Evolutionary conservation across 2,113 vertebrate genomes (phyloP).

Genomic region (Eptesicus fuscus): DNA sequence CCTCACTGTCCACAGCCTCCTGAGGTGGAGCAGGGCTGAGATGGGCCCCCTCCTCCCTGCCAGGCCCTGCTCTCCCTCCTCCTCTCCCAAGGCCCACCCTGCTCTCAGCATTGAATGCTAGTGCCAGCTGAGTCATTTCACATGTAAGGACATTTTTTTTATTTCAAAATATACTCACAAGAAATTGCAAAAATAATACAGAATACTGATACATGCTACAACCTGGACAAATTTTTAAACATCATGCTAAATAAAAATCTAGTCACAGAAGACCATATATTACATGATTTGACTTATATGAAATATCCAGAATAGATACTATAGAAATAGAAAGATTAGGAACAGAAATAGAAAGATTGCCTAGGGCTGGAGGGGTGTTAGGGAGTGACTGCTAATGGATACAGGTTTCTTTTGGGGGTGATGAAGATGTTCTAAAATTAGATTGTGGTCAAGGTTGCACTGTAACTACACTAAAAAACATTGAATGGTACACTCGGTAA

Average conservation of each 20-base stretch:
- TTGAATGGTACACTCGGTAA: neutral
- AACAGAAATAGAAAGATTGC: too few relatives aligned
- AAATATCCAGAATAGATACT: neutral
- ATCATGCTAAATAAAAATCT: neutral
- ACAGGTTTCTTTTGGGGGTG: neutral
- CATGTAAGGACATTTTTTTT: neutral
- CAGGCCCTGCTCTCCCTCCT: neutral
- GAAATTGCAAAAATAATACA: neutral
- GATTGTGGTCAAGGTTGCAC: neutral
- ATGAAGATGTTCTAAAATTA: conserved; percentile 22
- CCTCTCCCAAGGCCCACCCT: neutral
- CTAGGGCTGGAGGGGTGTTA: neutral
- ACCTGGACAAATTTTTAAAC: neutral
- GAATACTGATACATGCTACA: neutral
- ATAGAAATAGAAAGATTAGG: neutral
- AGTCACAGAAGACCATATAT: neutral
- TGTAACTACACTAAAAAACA: neutral
- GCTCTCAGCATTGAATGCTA: neutral
- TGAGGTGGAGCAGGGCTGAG: neutral
- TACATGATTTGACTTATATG: neutral
- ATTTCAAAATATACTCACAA: neutral
- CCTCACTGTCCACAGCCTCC: neutral
- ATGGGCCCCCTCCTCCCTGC: neutral
- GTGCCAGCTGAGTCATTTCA: neutral
- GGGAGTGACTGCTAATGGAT: neutral